These are phyloP conservation scores for Ovibos moschatus DNA, from an alignment of 2,113 vertebrate genomes.

Conservation along the genomic window DNA sequence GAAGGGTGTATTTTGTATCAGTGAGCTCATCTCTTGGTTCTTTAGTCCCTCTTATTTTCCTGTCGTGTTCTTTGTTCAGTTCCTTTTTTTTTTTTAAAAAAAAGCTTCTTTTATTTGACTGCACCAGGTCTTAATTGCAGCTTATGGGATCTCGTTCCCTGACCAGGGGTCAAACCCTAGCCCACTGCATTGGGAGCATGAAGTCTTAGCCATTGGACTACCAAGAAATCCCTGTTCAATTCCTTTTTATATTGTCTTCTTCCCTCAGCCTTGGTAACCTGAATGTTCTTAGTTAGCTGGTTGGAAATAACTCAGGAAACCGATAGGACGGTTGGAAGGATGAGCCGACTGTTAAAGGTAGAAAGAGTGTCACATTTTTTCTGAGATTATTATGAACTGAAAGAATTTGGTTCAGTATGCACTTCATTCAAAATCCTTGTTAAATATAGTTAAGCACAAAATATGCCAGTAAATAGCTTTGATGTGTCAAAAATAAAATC, in stretches of 20 bases:
- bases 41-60: background rate
- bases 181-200: background rate
- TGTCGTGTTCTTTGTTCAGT: background rate
- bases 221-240: background rate
- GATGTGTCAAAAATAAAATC: slow-evolving; percentile 2
- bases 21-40: background rate
- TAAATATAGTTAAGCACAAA: background rate
- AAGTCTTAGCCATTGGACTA: background rate
- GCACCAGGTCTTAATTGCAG: background rate
- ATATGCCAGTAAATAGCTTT: background rate
- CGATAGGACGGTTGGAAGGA: background rate
- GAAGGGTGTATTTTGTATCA: background rate
- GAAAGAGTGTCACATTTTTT: background rate
- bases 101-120: background rate
- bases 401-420: slow-evolving; percentile 25
- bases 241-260: background rate
- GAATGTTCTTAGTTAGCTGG: background rate
- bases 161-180: background rate
- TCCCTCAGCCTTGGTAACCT: background rate
- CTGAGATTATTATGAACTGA: background rate
- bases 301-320: background rate
- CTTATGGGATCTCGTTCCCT: background rate
- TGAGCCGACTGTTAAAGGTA: background rate
- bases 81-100: background rate
- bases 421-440: background rate